phyloP scores from a whole-genome alignment of 2,113 vertebrate genomes.

The Phyllostomus discolor region DNA sequence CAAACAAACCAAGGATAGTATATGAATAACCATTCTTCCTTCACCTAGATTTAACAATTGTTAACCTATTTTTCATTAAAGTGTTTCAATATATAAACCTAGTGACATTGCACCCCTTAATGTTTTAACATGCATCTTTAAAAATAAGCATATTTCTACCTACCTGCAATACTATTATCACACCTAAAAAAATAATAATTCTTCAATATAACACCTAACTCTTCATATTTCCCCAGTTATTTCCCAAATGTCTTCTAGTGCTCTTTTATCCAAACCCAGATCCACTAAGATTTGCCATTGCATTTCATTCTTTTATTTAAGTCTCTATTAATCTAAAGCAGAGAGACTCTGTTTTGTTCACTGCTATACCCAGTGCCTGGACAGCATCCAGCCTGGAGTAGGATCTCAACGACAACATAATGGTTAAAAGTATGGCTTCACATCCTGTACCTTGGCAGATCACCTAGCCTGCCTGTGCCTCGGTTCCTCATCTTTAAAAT shows the following conservation, averaged over 20 bases:
- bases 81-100: constrained; percentile 24
- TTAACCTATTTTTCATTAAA: constrained; percentile 32
- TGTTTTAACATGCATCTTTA: neutral
- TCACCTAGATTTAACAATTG: neutral
- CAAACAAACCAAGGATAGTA: neutral
- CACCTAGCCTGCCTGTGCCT: neutral
- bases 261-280: neutral
- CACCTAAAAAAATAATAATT: neutral
- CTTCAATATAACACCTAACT: neutral
- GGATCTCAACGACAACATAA: neutral
- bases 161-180: neutral
- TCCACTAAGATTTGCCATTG: neutral
- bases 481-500: neutral
- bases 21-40: neutral
- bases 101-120: constrained; percentile 19
- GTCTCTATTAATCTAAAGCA: neutral
- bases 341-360: neutral
- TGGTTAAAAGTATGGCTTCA: neutral
- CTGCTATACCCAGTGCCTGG: neutral
- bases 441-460: neutral
- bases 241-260: neutral
- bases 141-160: neutral
- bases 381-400: neutral
- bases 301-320: neutral
- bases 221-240: neutral